Percentiles rank a stretch among this genome's conserved stretches.
Evolutionary conservation across 1,140 invertebrate species (phyloP).

Genomic region (Lordiphosa clarofinis): DNA sequence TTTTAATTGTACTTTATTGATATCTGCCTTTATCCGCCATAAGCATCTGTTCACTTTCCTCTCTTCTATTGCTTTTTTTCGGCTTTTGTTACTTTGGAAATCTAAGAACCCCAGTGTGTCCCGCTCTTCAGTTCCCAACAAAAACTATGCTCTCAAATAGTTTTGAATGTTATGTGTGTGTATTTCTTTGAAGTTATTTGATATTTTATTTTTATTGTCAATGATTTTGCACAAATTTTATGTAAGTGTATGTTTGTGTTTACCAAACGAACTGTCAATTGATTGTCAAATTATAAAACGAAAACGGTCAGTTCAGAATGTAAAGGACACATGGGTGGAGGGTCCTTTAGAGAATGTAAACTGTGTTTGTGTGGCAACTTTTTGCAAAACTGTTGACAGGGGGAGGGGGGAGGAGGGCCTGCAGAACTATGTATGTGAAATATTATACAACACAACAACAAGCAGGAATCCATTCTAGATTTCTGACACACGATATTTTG

Average conservation of each 20-base stretch:
- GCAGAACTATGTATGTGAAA: conserved; percentile 69
- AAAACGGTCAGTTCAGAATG: conserved; percentile 34
- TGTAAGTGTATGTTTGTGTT: conserved; percentile 42
- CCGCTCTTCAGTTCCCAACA: no score
- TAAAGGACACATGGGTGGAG: conserved; percentile 22
- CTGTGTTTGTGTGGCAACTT: conserved; percentile 62
- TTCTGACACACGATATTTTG: conserved; percentile 70
- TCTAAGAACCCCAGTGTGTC: no score
- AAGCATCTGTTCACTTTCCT: no score
- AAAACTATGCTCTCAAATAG: conserved; percentile 31
- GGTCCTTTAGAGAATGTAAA: conserved; percentile 62
- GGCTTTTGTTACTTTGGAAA: no score
- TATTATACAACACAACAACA: conserved; percentile 56
- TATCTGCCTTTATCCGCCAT: no score
- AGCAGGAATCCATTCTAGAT: conserved; percentile 39
- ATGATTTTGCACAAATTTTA: conserved; percentile 60
- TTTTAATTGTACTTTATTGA: no score
- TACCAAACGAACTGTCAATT: conserved; percentile 73
- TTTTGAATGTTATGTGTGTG: conserved; percentile 11
- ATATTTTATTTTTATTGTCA: conserved; percentile 64
- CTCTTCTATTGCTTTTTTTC: no score
- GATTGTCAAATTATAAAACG: conserved; percentile 75
- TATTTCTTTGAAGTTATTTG: conserved; percentile 51
- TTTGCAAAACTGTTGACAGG: conserved; percentile 41
- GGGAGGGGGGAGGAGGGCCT: conserved; percentile 12